Base-by-base conservation (phyloP, 2,113 vertebrate species). In the Eurypyga helias region DNA sequence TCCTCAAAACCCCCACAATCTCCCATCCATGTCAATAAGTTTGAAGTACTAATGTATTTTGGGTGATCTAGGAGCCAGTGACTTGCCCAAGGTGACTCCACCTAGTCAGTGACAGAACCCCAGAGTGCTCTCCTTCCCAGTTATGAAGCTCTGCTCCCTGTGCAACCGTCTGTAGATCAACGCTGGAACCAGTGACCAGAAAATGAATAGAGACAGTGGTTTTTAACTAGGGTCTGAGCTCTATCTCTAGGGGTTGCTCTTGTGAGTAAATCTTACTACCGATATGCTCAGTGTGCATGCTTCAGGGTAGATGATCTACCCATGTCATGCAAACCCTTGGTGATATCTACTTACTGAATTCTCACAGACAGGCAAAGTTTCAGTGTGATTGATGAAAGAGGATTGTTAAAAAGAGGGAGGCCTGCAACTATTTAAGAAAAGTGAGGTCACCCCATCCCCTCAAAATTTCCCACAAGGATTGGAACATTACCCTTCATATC, bases 161-260 rank as follows among this genome's bases (percentile, higher is more conserved):
- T 20, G 72, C 24, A 77, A 52, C 23, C 38, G 29, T 28, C 66
- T 81, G 71, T 54, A 80, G 76, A 90, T 76, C 80, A 57, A 25
- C 7, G 14, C 28, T 67, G 82, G 88, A 80, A 80, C 57, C 77
- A 54, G 73, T 69, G 85, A 79, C 72, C 87, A 92, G 87, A 64
- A 86, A 83, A 95, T 86, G 26, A 95, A 92, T 33, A 33, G 38
- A 89, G 79, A 70, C 65, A 84, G 52, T 34, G 46, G 60, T 83
- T 66, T 95, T 76, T 76, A 89, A 88, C 83, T 86, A 76, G 94
- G 87, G 65, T 70, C 81, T 38, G 34, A 66, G 66, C 76, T 83
- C 49, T 81, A 6, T 89, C 92, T 94, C 82, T 66, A 34, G 71
- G 92, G 86, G 38, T 49, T 83, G 23, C 38, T 89, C 62, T 11